Conservation (phyloP, 2,113 vertebrate genomes). For the Osmerus eperlanus region DNA sequence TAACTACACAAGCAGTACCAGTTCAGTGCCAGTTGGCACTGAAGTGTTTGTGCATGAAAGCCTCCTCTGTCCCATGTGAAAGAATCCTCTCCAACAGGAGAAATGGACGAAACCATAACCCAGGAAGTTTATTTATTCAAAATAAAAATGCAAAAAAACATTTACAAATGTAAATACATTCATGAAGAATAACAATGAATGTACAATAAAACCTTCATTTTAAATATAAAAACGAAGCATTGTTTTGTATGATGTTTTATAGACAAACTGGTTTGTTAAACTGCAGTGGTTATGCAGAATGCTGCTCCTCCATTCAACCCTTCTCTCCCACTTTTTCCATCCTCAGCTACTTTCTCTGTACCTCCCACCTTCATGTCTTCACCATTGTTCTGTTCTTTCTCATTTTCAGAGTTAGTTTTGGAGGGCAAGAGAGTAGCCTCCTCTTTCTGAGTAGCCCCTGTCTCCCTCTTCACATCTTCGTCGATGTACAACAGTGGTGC, state of each 20-base stretch:
- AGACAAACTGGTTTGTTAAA: slow-evolving; percentile 24
- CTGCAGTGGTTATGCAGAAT: slow-evolving; percentile 42
- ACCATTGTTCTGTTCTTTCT: background rate
- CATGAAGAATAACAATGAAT: too few relatives aligned
- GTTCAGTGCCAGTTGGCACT: too few relatives aligned
- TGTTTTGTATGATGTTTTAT: background rate
- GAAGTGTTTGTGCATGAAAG: too few relatives aligned
- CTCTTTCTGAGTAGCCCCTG: background rate
- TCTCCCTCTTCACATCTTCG: slow-evolving; percentile 26
- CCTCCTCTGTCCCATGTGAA: too few relatives aligned
- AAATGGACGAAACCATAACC: too few relatives aligned
- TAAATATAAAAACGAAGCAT: background rate
- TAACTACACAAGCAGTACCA: too few relatives aligned
- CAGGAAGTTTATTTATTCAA: too few relatives aligned
- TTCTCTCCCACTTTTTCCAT: background rate
- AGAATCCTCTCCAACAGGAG: too few relatives aligned
- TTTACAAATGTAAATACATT: too few relatives aligned
- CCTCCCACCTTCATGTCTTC: background rate
- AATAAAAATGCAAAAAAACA: too few relatives aligned
- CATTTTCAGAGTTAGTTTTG: background rate
- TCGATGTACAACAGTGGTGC: slow-evolving; percentile 49
- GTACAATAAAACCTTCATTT: too few relatives aligned
- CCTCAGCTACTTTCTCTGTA: background rate
- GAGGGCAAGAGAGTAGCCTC: background rate
- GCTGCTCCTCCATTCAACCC: slow-evolving; percentile 18